Conservation (phyloP, 1,140 invertebrate genomes). For the Mactra quadrangularis region DNA sequence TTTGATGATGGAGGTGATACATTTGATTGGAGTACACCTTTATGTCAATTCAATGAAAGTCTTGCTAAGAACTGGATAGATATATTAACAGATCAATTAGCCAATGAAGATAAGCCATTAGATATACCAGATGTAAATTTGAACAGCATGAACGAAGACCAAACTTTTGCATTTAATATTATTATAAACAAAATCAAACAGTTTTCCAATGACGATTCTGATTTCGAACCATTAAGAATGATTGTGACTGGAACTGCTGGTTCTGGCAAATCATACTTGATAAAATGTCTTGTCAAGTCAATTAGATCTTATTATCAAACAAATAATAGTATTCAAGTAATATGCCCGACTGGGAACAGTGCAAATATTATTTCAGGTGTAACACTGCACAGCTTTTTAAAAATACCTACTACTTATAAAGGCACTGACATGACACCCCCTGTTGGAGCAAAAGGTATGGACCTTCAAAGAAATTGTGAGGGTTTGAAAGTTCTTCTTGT, state of each 20-base stretch:
- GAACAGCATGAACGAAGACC: constrained; percentile 34
- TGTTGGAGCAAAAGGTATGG: constrained; percentile 37
- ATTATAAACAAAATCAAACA: constrained; percentile 18
- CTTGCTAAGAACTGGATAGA: constrained; percentile 1
- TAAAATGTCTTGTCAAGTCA: constrained; percentile 62
- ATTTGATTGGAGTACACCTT: constrained; percentile 39
- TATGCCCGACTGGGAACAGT: constrained; percentile 66
- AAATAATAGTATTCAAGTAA: constrained; percentile 58
- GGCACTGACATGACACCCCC: constrained; percentile 57
- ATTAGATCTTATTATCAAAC: constrained; percentile 38
- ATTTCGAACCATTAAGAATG: constrained; percentile 46
- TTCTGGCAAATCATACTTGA: constrained; percentile 58
- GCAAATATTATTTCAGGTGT: constrained; percentile 60
- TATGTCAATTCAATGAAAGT: not conserved
- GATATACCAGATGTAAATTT: constrained; percentile 14
- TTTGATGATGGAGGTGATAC: constrained; percentile 63
- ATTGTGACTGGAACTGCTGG: constrained; percentile 59
- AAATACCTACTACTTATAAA: constrained; percentile 47
- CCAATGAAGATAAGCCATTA: not conserved
- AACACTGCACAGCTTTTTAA: constrained; percentile 61
- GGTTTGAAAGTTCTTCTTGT: constrained; percentile 56
- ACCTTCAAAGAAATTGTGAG: constrained; percentile 52
- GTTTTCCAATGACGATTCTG: not conserved
- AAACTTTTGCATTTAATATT: constrained; percentile 57
- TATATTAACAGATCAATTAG: not conserved